Percentiles rank a stretch among this genome's conserved stretches.
Conservation (phyloP, 2,113 vertebrate species). For the Tupaia tana region DNA sequence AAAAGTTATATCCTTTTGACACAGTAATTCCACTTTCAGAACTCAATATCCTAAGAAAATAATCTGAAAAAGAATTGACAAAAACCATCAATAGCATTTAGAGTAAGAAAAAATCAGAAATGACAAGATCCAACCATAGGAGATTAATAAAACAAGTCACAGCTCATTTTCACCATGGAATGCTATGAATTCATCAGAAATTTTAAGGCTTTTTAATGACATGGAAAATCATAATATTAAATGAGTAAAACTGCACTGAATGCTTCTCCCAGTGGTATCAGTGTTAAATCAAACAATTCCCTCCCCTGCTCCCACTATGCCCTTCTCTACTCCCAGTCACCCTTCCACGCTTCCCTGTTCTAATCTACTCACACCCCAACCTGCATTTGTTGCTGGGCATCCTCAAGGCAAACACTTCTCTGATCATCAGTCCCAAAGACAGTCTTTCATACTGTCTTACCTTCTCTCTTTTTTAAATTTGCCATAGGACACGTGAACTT, state of each 20-base stretch:
- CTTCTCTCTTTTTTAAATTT: no score
- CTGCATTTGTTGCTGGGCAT: background rate
- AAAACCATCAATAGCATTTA: conserved; percentile 26
- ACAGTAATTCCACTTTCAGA: background rate
- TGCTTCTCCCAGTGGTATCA: background rate
- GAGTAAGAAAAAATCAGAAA: background rate
- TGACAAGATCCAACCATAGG: background rate
- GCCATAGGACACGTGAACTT: no score
- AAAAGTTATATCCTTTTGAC: background rate
- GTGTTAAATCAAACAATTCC: background rate
- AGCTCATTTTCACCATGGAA: conserved; percentile 14
- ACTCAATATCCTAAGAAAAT: conserved; percentile 32
- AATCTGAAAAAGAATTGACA: background rate
- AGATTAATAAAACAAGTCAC: background rate
- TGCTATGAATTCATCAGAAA: background rate
- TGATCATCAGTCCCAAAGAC: background rate
- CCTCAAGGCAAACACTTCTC: background rate
- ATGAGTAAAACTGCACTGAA: background rate
- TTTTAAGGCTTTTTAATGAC: conserved; percentile 44
- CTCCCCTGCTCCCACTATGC: background rate
- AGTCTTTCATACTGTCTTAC: background rate
- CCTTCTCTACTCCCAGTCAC: background rate
- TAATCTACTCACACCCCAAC: background rate
- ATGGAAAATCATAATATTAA: background rate
- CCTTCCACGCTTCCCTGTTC: background rate